These are phyloP conservation scores for Gibbula magus DNA, from an alignment of 2,888 invertebrate genomes.

Conservation along the genomic window DNA sequence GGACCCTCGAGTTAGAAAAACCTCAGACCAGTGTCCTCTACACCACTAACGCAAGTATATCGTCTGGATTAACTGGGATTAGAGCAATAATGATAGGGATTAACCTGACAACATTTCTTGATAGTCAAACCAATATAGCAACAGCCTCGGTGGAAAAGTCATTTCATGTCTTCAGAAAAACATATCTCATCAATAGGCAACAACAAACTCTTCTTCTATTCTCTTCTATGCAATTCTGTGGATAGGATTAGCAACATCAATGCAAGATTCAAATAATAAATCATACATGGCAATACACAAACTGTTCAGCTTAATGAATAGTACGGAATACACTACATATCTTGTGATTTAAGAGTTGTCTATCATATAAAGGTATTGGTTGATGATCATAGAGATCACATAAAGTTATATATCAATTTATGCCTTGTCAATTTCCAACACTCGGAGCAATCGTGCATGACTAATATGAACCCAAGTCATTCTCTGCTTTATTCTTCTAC, in stretches of 20 bases:
- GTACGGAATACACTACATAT: neutral
- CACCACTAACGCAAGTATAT: neutral
- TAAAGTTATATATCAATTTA: neutral
- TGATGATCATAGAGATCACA: neutral
- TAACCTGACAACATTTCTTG: neutral
- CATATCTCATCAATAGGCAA: neutral
- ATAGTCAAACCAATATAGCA: neutral
- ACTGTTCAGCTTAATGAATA: neutral
- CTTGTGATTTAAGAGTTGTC: neutral
- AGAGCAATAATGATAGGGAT: neutral
- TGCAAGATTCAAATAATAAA: neutral
- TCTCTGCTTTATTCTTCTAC: neutral
- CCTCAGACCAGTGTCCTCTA: neutral
- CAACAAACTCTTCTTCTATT: neutral
- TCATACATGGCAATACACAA: neutral
- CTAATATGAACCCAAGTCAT: neutral
- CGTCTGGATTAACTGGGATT: conserved; percentile 11
- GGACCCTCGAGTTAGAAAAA: neutral
- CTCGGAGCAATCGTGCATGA: neutral
- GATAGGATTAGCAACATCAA: neutral
- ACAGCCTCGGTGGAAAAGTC: neutral
- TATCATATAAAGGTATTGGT: neutral
- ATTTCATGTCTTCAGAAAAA: neutral
- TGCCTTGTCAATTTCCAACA: neutral
- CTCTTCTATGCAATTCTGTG: neutral